Evolutionary conservation across 2,888 invertebrate species (phyloP), one percentile per base, ranked within the genome.

Genomic region (Andrena praecox): DNA sequence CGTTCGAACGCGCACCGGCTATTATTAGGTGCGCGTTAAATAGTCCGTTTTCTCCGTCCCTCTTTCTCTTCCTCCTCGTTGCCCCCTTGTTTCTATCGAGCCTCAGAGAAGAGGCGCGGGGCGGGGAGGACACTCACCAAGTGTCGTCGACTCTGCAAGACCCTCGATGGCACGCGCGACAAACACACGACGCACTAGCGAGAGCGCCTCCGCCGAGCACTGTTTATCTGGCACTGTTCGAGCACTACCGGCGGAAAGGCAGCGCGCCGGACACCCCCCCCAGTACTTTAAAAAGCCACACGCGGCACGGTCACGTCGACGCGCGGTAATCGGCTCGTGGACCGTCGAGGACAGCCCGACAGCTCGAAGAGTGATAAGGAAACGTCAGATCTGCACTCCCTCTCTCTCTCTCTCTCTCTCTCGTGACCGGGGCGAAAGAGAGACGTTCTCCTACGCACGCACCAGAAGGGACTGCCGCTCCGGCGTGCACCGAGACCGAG

Each of bases 361-460:
- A 42, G 42, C 48, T 56, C 68, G 54, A 24, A 7, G 33, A 74
- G 24, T 67, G 81, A 82, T 59, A 68, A 56, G 42, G 73, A 72
- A 67, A 80, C 69, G 74, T 73, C 77, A 79, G 54, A 73, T 68
- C 69, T 56, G 16, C 73, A 27, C 71, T 79, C 64, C 75, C 76
- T 81, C 76, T 78, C 79, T 73, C 75, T 80, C 76, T 81, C 80
- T 73, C 75, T 35, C 80, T 77, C 75, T 80, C 72, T 81, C 80
- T 77, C 75, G 78, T 76, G 78, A 64, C 70, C 77, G 76, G 76
- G 70, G 78, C 82, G 83, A 84, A 79, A 83, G 73, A 82, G 76
- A 90, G 89, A 90, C 90, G 90, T 88, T 92, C 89, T 87, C 89
- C 87, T 90, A 89, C 88, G 90, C 91, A 90, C 92, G 93, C 90